Percentiles rank a stretch among this genome's conserved stretches.
Conservation (phyloP, 2,113 vertebrate genomes). For the Parus major region DNA sequence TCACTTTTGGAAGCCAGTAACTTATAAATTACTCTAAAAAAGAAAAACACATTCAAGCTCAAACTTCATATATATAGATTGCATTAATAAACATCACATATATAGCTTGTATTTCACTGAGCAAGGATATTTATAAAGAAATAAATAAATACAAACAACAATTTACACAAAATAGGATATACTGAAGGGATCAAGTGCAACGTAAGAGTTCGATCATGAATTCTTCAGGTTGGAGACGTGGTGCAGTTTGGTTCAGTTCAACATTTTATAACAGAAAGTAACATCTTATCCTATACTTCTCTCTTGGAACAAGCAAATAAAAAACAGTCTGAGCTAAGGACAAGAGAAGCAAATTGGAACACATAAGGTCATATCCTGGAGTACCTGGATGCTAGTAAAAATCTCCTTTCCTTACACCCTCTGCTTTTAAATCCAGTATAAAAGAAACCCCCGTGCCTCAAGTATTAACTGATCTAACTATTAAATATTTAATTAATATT, state of each 20-base stretch:
- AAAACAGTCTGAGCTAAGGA: neutral
- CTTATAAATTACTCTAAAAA: conserved; percentile 93
- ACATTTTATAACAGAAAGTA: neutral
- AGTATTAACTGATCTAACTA: neutral
- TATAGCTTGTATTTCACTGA: neutral
- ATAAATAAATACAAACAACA: neutral
- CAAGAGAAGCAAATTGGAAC: neutral
- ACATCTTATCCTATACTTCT: neutral
- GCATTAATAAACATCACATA: neutral
- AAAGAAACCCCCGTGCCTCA: neutral
- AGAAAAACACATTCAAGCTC: neutral
- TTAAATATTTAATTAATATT: neutral
- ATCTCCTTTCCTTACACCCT: neutral
- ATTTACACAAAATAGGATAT: neutral
- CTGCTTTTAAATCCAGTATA: neutral
- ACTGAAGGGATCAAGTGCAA: neutral
- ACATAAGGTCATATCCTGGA: neutral
- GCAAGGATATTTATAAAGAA: neutral
- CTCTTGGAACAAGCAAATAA: neutral
- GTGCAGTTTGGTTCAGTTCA: neutral
- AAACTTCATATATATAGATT: neutral
- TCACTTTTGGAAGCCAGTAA: conserved; percentile 94
- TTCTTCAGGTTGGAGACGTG: neutral
- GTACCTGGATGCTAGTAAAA: neutral
- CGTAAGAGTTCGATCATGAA: fast-evolving